Percentiles rank a stretch among this genome's conserved stretches.
These are phyloP conservation scores for Patella depressa DNA, from an alignment of 2,888 invertebrate species.

Conservation along the genomic window DNA sequence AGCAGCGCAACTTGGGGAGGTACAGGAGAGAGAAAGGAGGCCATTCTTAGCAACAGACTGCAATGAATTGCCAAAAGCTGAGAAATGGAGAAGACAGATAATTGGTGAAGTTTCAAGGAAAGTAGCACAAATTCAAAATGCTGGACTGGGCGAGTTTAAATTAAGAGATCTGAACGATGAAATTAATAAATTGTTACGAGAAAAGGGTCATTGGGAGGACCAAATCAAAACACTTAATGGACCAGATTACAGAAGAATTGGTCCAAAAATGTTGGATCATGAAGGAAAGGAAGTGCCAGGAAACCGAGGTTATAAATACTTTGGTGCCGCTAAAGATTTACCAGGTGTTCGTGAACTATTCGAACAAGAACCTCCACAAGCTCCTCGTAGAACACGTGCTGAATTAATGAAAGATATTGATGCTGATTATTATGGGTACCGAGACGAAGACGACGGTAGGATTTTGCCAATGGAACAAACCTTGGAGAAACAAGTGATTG, in stretches of 20 bases:
- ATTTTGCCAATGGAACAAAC: slow-evolving; percentile 88
- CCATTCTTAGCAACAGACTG: slow-evolving; percentile 97
- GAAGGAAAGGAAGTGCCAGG: slow-evolving; percentile 92
- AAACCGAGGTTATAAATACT: slow-evolving; percentile 96
- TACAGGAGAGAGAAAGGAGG: slow-evolving; percentile 78
- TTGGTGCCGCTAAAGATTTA: slow-evolving; percentile 97
- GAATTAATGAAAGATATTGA: slow-evolving; percentile 99
- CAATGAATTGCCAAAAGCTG: slow-evolving; percentile 89
- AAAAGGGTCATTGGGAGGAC: slow-evolving; percentile 98
- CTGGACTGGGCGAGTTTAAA: slow-evolving; percentile 98
- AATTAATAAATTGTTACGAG: slow-evolving; percentile 95
- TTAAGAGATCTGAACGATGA: slow-evolving; percentile 99
- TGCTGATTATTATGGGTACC: slow-evolving; percentile 98
- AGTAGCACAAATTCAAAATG: slow-evolving; percentile 98
- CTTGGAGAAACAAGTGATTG: slow-evolving; percentile 80
- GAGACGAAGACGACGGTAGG: slow-evolving; percentile 98
- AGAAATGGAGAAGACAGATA: slow-evolving; percentile 97
- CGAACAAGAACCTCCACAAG: slow-evolving; percentile 88
- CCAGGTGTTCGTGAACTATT: slow-evolving; percentile 98
- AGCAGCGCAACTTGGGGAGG: slow-evolving; percentile 87
- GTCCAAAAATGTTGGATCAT: slow-evolving; percentile 80
- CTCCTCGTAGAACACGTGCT: slow-evolving; percentile 91
- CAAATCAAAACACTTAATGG: slow-evolving; percentile 96
- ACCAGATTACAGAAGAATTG: slow-evolving; percentile 85
- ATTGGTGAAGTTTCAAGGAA: slow-evolving; percentile 97